phyloP scores from a whole-genome alignment of 2,888 invertebrate species.

The Macrophya annulata region DNA sequence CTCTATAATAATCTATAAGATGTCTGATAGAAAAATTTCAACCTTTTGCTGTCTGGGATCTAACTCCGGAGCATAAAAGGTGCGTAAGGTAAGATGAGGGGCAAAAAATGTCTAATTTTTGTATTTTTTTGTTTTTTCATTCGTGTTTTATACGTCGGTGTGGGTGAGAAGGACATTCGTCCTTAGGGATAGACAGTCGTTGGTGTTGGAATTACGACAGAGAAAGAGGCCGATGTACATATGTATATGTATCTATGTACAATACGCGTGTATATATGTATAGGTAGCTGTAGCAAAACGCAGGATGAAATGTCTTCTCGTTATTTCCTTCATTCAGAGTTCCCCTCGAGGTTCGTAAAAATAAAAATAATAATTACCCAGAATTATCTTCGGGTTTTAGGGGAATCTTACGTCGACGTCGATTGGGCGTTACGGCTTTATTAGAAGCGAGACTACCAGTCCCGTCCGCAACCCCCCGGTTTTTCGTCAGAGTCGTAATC shows the following conservation, averaged over 20 bases:
- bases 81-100: neutral
- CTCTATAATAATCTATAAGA: too few relatives aligned
- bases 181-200: slow-evolving; percentile 7
- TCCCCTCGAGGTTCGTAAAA: slow-evolving; percentile 34
- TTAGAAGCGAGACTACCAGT: slow-evolving; percentile 20
- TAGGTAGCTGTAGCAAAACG: neutral
- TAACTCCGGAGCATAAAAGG: neutral
- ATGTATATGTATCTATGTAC: neutral
- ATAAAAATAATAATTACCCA: slow-evolving; percentile 50
- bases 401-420: slow-evolving; percentile 49
- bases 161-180: neutral
- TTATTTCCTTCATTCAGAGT: slow-evolving; percentile 30
- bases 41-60: too few relatives aligned
- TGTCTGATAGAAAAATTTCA: too few relatives aligned
- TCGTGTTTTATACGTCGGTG: neutral
- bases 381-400: slow-evolving; percentile 46
- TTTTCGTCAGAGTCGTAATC: slow-evolving; percentile 45
- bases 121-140: neutral
- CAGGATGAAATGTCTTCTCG: slow-evolving; percentile 33
- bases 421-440: slow-evolving; percentile 50
- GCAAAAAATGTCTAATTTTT: neutral
- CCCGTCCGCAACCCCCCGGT: slow-evolving; percentile 19
- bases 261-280: neutral
- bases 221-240: neutral
- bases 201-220: slow-evolving; percentile 26